Conservation (phyloP, 2,113 vertebrate genomes). For the Platichthys stellatus region DNA sequence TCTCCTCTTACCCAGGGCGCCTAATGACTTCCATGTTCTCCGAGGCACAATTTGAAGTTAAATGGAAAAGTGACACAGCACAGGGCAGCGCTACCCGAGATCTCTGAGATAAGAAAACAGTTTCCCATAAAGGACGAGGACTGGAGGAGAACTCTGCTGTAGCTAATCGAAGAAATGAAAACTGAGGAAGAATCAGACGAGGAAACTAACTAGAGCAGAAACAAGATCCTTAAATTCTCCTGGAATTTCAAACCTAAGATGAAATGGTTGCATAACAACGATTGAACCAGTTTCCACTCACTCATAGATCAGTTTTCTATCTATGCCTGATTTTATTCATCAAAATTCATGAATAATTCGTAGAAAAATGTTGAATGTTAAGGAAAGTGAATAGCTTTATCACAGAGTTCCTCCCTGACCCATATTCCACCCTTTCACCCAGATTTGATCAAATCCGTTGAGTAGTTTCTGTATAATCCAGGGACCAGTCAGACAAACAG, state of each 20-base stretch:
- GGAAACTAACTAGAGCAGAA: not conserved
- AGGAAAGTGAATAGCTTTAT: no score
- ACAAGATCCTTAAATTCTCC: not conserved
- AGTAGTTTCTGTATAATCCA: not conserved
- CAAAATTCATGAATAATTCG: no score
- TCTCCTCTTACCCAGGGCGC: conserved; percentile 58
- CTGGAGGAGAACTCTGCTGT: not conserved
- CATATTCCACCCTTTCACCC: no score
- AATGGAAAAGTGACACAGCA: conserved; percentile 9
- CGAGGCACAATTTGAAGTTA: conserved; percentile 37
- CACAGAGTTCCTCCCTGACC: no score
- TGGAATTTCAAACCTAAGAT: not conserved
- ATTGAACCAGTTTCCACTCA: no score
- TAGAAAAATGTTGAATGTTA: no score
- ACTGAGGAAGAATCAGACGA: not conserved
- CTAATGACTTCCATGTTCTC: conserved; percentile 71
- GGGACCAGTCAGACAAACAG: no score
- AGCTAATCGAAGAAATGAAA: no score
- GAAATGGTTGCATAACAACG: no score
- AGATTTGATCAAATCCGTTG: not conserved
- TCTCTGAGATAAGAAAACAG: not conserved
- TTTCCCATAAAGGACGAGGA: not conserved
- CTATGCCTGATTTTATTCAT: no score
- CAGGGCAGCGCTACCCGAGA: conserved; percentile 19
- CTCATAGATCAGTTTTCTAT: no score